These are phyloP conservation scores for Mirza zaza DNA, from an alignment of 2,113 vertebrate species.

Conservation along the genomic window DNA sequence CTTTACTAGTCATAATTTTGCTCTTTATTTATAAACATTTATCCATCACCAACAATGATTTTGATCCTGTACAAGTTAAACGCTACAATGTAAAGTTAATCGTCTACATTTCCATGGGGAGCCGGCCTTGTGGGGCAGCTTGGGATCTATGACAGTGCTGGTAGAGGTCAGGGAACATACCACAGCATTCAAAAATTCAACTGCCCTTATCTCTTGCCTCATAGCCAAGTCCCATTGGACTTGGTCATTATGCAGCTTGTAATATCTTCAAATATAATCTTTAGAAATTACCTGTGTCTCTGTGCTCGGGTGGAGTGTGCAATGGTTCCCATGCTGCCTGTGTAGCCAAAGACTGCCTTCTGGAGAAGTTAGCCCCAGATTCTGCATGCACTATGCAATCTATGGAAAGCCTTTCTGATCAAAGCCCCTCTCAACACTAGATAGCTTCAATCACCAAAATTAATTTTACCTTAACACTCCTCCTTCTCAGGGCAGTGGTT, in stretches of 20 bases:
- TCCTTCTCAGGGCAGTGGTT: background rate
- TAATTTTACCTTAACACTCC: background rate
- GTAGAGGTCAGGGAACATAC: background rate
- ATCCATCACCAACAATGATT: background rate
- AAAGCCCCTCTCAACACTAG: background rate
- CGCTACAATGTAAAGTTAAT: background rate
- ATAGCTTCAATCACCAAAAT: background rate
- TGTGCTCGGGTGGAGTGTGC: accelerated
- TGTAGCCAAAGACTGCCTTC: accelerated
- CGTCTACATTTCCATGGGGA: background rate
- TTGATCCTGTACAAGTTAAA: background rate
- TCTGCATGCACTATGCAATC: accelerated
- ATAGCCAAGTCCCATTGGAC: background rate
- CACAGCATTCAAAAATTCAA: no score
- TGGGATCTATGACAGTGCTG: background rate
- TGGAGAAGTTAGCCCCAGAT: background rate
- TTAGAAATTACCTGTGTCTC: background rate
- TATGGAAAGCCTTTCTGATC: background rate
- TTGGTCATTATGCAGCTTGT: background rate
- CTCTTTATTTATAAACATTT: background rate
- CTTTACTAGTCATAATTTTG: background rate
- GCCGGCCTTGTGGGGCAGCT: background rate
- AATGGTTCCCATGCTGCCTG: background rate
- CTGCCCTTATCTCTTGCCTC: background rate
- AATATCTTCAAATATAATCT: background rate